Conservation (phyloP, 2,888 invertebrate species). For the Petrolisthes cinctipes region DNA sequence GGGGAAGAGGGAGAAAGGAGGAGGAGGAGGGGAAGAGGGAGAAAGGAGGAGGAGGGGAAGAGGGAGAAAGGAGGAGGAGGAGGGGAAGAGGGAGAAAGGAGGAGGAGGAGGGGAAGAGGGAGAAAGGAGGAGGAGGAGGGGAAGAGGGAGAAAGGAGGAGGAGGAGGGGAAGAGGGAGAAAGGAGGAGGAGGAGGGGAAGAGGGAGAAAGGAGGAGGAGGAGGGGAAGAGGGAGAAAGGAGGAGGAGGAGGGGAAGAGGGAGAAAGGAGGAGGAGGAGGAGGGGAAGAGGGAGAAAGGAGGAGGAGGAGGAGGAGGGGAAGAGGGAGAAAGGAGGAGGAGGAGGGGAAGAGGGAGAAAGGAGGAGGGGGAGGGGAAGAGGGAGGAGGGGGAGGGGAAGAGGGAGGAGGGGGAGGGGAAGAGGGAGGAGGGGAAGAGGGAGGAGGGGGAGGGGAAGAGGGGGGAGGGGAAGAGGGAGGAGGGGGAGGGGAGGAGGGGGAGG, state of each 20-base stretch:
- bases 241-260: neutral
- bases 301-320: neutral
- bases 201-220: neutral
- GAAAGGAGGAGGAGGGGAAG: neutral
- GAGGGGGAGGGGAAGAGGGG: no score
- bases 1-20: neutral
- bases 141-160: neutral
- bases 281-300: neutral
- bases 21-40: neutral
- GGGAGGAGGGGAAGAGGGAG: neutral
- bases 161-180: conserved; percentile 11
- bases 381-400: neutral
- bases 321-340: neutral
- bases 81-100: neutral
- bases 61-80: neutral
- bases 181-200: neutral
- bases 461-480: neutral
- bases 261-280: neutral
- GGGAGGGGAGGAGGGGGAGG: neutral
- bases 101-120: neutral
- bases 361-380: neutral
- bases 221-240: neutral
- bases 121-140: neutral
- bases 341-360: neutral
- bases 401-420: neutral